Conservation (phyloP, 2,113 vertebrate genomes). For the Spermophilus dauricus region DNA sequence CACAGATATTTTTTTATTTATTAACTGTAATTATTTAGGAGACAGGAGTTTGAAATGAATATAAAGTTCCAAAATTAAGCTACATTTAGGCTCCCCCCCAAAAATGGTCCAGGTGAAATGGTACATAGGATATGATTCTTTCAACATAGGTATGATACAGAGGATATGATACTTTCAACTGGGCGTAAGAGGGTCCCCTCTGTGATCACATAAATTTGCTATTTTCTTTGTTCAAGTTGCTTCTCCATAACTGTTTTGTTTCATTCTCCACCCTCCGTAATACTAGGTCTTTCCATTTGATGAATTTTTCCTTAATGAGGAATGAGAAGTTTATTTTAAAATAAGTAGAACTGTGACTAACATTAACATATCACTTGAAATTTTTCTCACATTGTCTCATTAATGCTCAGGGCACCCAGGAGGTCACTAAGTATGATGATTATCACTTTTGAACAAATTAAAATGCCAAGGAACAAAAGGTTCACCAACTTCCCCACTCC, state of each 20-base stretch:
- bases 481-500: neutral
- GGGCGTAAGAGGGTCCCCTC: no score
- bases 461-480: conserved; percentile 30
- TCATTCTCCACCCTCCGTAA: neutral
- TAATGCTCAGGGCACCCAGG: neutral
- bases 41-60: neutral
- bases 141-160: neutral
- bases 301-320: conserved; percentile 49
- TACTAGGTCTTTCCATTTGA: neutral
- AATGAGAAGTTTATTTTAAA: conserved; percentile 56
- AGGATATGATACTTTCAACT: neutral
- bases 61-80: neutral
- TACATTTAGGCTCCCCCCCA: neutral
- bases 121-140: neutral
- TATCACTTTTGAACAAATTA: conserved; percentile 25
- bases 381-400: conserved; percentile 65
- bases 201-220: neutral
- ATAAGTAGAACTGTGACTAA: neutral
- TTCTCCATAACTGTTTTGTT: neutral
- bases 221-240: conserved; percentile 20
- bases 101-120: neutral
- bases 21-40: neutral
- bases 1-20: neutral
- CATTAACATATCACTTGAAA: neutral
- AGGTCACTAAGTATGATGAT: conserved; percentile 45